These are phyloP conservation scores for Clangula hyemalis DNA, from an alignment of 2,797 vertebrate species.

Conservation along the genomic window DNA sequence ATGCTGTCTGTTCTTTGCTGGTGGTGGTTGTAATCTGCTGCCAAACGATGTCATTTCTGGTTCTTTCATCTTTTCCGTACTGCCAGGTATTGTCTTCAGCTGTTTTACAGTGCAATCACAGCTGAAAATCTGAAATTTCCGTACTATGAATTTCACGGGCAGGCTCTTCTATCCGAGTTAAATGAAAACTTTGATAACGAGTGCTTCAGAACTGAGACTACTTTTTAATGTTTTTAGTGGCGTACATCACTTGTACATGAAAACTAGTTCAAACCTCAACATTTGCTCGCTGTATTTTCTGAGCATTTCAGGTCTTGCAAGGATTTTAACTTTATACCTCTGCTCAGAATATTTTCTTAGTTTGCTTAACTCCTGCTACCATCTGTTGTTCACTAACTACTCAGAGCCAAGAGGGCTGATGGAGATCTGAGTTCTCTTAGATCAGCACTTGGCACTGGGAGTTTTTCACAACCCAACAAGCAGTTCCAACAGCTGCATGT, in stretches of 20 bases:
- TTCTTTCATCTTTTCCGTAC: neutral
- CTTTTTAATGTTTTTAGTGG: neutral
- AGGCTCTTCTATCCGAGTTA: neutral
- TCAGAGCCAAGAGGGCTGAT: constrained; percentile 51
- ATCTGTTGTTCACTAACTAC: constrained; percentile 65
- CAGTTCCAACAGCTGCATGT: constrained; percentile 67
- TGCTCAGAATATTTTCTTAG: constrained; percentile 42
- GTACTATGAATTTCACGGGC: neutral
- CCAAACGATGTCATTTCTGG: neutral
- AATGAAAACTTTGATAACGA: neutral
- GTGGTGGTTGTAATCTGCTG: neutral
- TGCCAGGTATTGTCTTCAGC: neutral
- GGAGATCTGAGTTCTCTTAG: constrained; percentile 65
- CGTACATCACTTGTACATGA: neutral
- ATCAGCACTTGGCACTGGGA: constrained; percentile 66
- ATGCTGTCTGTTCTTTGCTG: neutral
- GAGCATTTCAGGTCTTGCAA: constrained; percentile 9
- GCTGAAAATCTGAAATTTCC: neutral
- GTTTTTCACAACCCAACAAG: constrained; percentile 64
- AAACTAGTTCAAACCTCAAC: constrained; percentile 15
- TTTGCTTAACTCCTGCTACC: constrained; percentile 62
- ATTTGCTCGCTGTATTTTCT: neutral
- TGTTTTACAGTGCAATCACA: neutral
- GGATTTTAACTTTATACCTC: constrained; percentile 38
- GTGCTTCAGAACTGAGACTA: neutral